A percentile compares a stretch with the other conserved stretches of the same genome.
Conservation (phyloP, 2,113 vertebrate species). For the Phaethornis superciliosus region DNA sequence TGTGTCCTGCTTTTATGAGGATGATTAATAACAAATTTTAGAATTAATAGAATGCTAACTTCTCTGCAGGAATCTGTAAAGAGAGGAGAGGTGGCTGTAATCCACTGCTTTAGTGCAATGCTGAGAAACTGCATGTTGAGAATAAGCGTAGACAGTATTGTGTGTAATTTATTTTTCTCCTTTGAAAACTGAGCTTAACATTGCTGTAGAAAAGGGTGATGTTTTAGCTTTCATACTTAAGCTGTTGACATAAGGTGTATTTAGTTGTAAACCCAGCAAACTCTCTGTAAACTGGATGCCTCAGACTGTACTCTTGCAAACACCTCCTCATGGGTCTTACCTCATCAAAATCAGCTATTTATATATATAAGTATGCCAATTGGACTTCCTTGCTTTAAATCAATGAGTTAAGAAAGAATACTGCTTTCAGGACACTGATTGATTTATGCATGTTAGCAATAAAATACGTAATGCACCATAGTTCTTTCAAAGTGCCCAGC, state of each 20-base stretch:
- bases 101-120: not conserved
- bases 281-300: not conserved
- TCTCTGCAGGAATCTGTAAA: conserved; percentile 37
- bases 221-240: conserved; percentile 20
- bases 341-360: conserved; percentile 21
- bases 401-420: not conserved
- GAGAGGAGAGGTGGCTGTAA: conserved; percentile 54
- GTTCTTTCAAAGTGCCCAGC: not conserved
- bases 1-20: conserved; percentile 60
- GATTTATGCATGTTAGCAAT: not conserved
- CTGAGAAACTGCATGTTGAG: not conserved
- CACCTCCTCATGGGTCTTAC: not conserved
- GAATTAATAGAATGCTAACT: conserved; percentile 60
- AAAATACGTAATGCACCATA: not conserved
- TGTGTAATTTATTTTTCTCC: not conserved
- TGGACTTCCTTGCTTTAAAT: not conserved
- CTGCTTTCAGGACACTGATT: not conserved
- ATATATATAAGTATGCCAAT: not conserved
- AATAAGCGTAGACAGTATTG: conserved; percentile 31
- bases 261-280: conserved; percentile 55
- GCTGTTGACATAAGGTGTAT: conserved; percentile 31
- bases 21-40: conserved; percentile 66
- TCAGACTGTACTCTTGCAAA: not conserved
- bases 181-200: not conserved
- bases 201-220: conserved; percentile 37